Conservation (phyloP, 53 echinoderm and acorn worm genomes). For the Holothuria scabra region DNA sequence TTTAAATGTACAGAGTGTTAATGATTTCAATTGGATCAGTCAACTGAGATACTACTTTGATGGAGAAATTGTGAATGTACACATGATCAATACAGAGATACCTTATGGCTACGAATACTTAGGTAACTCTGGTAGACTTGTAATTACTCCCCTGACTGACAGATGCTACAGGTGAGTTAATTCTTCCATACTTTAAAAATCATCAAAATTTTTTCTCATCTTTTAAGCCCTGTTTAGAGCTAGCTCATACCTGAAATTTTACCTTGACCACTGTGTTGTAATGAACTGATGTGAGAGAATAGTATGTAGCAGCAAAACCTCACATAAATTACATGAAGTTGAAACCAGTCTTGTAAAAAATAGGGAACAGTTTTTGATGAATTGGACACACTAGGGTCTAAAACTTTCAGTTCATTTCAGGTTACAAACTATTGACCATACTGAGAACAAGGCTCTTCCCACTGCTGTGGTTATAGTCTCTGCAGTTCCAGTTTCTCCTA, state of each 20-base stretch:
- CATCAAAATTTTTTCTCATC: too few relatives aligned
- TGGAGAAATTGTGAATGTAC: constrained; percentile 71
- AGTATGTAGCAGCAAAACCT: too few relatives aligned
- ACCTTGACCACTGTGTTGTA: neutral
- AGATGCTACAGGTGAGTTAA: constrained; percentile 89
- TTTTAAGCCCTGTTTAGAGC: neutral
- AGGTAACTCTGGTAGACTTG: constrained; percentile 94
- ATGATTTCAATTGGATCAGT: constrained; percentile 99
- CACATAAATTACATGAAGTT: too few relatives aligned
- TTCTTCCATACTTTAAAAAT: neutral
- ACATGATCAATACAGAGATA: constrained; percentile 95
- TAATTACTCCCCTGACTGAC: constrained; percentile 96
- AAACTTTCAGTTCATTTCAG: too few relatives aligned
- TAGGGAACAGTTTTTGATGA: too few relatives aligned
- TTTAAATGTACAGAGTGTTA: constrained; percentile 74
- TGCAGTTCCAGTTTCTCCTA: too few relatives aligned
- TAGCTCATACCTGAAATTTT: neutral
- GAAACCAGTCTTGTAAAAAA: too few relatives aligned
- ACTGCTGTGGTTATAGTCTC: too few relatives aligned
- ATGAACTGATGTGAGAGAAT: too few relatives aligned
- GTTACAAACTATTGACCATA: too few relatives aligned
- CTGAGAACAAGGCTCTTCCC: too few relatives aligned
- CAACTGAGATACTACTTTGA: constrained; percentile 99
- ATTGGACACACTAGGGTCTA: too few relatives aligned
- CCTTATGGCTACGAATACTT: constrained; percentile 97